A percentile compares a stretch with the other conserved stretches of the same genome.
These are phyloP conservation scores for Petromus typicus DNA, from an alignment of 2,113 vertebrate species.

Conservation along the genomic window DNA sequence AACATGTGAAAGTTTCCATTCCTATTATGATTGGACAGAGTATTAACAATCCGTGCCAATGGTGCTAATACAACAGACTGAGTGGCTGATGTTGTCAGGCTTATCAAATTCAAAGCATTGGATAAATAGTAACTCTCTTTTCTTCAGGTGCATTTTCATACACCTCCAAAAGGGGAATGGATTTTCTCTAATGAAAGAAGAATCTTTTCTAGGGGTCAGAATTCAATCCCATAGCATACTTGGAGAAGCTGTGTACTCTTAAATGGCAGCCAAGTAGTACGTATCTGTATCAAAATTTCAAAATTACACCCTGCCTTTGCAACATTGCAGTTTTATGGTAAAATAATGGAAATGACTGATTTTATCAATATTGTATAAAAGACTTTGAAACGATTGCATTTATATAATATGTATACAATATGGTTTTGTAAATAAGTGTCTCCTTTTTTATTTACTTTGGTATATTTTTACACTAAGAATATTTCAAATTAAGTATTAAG, in stretches of 20 bases:
- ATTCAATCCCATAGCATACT: conserved; percentile 69
- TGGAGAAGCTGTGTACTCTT: conserved; percentile 60
- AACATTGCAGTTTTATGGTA: conserved; percentile 93
- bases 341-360: conserved; percentile 94
- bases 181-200: conserved; percentile 79
- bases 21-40: conserved; percentile 79
- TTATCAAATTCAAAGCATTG: conserved; percentile 38
- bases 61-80: conserved; percentile 86
- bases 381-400: conserved; percentile 95
- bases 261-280: conserved; percentile 80
- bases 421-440: conserved; percentile 95
- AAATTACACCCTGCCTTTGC: conserved; percentile 88
- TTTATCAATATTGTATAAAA: conserved; percentile 95
- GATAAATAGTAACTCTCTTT: conserved; percentile 57
- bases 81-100: conserved; percentile 55
- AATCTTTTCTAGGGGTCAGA: conserved; percentile 64
- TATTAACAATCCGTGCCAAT: conserved; percentile 82
- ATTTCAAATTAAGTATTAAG: conserved; percentile 89
- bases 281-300: conserved; percentile 85
- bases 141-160: conserved; percentile 82
- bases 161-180: conserved; percentile 80
- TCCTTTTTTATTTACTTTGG: conserved; percentile 94
- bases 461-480: conserved; percentile 90
- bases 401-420: conserved; percentile 96
- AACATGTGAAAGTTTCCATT: conserved; percentile 82